Evolutionary conservation across 2,888 invertebrate genomes (phyloP), one percentile per base, ranked within the genome.

Genomic region (Chironomus riparius): DNA sequence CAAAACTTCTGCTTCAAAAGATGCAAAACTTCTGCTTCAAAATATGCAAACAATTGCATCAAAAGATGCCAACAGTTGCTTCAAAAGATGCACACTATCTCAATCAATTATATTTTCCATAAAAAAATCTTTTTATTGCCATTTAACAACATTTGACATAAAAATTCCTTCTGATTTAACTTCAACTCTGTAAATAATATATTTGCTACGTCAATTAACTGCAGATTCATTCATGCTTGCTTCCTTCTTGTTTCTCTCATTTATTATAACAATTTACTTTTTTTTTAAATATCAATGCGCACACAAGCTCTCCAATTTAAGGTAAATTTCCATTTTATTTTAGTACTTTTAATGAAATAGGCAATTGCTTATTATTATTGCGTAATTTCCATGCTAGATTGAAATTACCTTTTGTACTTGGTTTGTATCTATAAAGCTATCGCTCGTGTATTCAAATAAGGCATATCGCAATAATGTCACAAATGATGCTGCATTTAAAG

Each of bases 191-290:
- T 10, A 38, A 38, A 38, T 38, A 38, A 38, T 38, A 38, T 38
- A 38, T 38, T 10, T 24, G 21, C 22, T 21, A 65, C 21, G 65
- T 65, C 65, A 65, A 65, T 65, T 65, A 65, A 47, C 68, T 61
- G 10, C 21, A 47, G 68, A 74, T 74, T 74, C 74, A 74, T 74
- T 74, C 74, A 74, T 65, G 74, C 74, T 48, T 74, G 68, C 38
- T 74, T 74, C 74, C 74, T 74, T 74, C 62, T 62, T 18, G 38
- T 38, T 38, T 38, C 10, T 38, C 38, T 38, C 38, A 38, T 38
- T 38, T 38, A 38, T 38, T 10, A 38, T 38, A 38, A 38, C 38
- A 38, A 38, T 38, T 38, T 38, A 38, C 24, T 21, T 22, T 74
- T 68, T 24, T 18, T 47, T 47, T 48, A 18, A 74, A 68, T 68